Base-by-base conservation (phyloP, 2,797 vertebrate species). In the Ptychadena robeensis region DNA sequence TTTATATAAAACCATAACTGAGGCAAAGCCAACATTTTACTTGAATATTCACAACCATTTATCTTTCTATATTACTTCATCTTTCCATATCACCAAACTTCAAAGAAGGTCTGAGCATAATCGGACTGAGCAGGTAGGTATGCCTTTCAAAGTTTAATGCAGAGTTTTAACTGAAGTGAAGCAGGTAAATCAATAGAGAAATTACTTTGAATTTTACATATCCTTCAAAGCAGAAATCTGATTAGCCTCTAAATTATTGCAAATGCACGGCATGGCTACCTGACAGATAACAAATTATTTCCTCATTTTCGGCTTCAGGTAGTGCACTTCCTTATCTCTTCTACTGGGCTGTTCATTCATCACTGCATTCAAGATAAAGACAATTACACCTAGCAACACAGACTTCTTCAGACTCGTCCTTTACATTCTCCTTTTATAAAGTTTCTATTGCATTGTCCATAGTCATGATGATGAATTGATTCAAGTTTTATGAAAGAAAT, bases 331-430 rank as follows among this genome's bases (percentile, higher is more conserved):
- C 65, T 77, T 68, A 71, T 82, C 67, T 64, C 27, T 53, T 38
- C 32, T 65, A 31, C 38, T 11, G 18, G 12, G 57, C 37, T 28
- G 12, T 59, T 78, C 81, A 83, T 83, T 83, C 59, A 83, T 83
- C 74, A 72, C 9, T 34, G 37, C 5, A 74, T 72, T 30, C 18
- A 37, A 72, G 63, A 83, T 78, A 74, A 8, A 32, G 59, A 78
- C 48, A 65, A 44, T 30, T 72, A 31, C 35, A 69, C 25, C 53
- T 27, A 64, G 32, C 40, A 48, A 69, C 14, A 18, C 37, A 14
- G 18, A 12, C 53, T 44, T 59, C 44, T 31, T 48, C 63, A 69
- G 11, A 4, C 9, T 70, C 11, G 44, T 77, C 27, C 73, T 69
- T 74, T 71, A 27, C 10, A 65, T 12, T 40, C n/a, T 27, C 44